Evolutionary conservation across 2,888 invertebrate genomes (phyloP).

Genomic region (Drosophila ustulata): DNA sequence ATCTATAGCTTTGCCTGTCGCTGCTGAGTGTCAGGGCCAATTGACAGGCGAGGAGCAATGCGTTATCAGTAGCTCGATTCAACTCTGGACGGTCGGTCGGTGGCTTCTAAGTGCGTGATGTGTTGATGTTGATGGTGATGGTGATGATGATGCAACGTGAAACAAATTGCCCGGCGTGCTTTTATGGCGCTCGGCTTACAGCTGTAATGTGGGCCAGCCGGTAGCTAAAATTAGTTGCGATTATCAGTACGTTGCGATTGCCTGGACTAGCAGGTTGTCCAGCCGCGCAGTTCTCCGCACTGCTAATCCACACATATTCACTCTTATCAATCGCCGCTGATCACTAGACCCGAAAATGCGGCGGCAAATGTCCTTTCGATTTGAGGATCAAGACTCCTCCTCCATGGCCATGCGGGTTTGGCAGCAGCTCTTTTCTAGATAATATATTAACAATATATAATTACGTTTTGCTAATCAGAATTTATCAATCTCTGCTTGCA

Average conservation of each 20-base stretch:
- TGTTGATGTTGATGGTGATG: constrained; percentile 29
- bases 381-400: constrained; percentile 73
- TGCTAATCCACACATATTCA: background rate
- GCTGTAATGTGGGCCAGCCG: constrained; percentile 67
- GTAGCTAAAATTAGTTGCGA: constrained; percentile 54
- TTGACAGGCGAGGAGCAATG: constrained; percentile 4
- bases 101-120: constrained; percentile 11
- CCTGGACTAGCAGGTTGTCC: constrained; percentile 46
- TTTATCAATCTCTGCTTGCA: constrained; percentile 40
- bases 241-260: constrained; percentile 62
- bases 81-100: constrained; percentile 19
- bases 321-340: constrained; percentile 16
- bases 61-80: constrained; percentile 46
- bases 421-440: background rate
- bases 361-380: constrained; percentile 79
- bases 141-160: constrained; percentile 48
- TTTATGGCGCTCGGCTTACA: constrained; percentile 18
- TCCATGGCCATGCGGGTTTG: constrained; percentile 59
- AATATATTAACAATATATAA: background rate
- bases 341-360: constrained; percentile 61
- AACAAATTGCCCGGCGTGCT: background rate
- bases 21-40: constrained; percentile 43
- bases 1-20: background rate
- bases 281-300: background rate
- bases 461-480: background rate